These are phyloP conservation scores for Anthoscopus minutus DNA, from an alignment of 2,113 vertebrate genomes.

Conservation along the genomic window DNA sequence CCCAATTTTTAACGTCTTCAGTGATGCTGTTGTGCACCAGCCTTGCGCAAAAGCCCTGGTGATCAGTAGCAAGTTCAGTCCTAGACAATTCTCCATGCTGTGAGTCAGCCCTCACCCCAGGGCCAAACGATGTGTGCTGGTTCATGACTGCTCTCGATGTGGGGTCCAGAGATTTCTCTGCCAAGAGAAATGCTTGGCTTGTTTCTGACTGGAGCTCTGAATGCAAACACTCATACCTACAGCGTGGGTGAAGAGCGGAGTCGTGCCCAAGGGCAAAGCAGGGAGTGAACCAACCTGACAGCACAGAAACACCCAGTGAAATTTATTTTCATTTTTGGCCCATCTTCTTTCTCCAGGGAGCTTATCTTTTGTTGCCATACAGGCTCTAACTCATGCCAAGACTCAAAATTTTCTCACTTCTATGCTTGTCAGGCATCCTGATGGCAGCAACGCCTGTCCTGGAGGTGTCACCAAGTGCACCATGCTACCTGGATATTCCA, in stretches of 20 bases:
- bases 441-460: not conserved
- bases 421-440: not conserved
- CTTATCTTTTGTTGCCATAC: not conserved
- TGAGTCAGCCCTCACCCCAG: not conserved
- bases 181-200: constrained; percentile 34
- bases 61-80: not conserved
- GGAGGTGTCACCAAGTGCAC: not conserved
- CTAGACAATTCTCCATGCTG: not conserved
- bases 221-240: constrained; percentile 1
- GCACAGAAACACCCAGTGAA: constrained; percentile 6
- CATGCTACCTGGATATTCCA: not conserved
- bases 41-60: not conserved
- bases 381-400: not conserved
- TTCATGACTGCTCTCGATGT: not conserved
- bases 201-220: not conserved
- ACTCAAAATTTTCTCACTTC: not conserved
- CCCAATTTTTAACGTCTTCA: not conserved
- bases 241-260: not conserved
- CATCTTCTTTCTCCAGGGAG: not conserved
- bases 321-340: constrained; percentile 21
- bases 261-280: not conserved
- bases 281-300: constrained; percentile 33
- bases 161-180: not conserved
- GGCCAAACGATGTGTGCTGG: not conserved
- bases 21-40: not conserved